Base-by-base conservation (phyloP, 2,888 invertebrate genomes). In the Chirona hameri region DNA sequence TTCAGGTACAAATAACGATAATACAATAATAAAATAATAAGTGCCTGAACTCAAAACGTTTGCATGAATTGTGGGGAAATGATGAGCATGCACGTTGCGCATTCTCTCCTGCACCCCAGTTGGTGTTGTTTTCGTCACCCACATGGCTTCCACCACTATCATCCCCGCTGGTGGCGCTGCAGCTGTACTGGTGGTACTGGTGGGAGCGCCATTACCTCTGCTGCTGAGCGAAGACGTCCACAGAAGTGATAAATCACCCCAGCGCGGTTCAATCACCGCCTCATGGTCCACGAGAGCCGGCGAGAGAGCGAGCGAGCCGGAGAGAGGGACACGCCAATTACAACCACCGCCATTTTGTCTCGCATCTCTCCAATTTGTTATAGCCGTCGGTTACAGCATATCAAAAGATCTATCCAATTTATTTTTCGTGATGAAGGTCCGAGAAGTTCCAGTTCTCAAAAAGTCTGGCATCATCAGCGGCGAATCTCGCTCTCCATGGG, bases 401-500 rank as follows among this genome's bases (percentile, higher is more conserved):
- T 76, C 76, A 76, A 76, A 76, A 76, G 76, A 76, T 76, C 76
- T 76, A 39, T 31, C 76, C 76, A 76, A 76, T 76, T 39, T 76
- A 76, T 76, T 76, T 76, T 29, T 76, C 76, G 27, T 76, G 76
- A 76, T 76, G 76, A 76, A 76, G 76, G 76, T 29, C 76, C 10
- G 76, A 76, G 76, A 76, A 76, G 29, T 76, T 76, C 76, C 76
- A 76, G 76, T 29, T 76, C 76, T 76, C 76, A 76, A 76, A 76
- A 76, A 76, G 39, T 15, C 12, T 39, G 76, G 39, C 76, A 31
- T 9, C 24, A 76, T 76, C 76, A 3, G 39, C 31, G 39, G 21
- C 0, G 39, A 39, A 69, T 69, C 76, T 39, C 76, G 5, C 57
- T 18, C 57, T 18, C 39, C 18, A 7, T 39, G 76, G 27, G 39